Conservation (phyloP, 2,888 invertebrate genomes). For the Aspidapion aeneum region DNA sequence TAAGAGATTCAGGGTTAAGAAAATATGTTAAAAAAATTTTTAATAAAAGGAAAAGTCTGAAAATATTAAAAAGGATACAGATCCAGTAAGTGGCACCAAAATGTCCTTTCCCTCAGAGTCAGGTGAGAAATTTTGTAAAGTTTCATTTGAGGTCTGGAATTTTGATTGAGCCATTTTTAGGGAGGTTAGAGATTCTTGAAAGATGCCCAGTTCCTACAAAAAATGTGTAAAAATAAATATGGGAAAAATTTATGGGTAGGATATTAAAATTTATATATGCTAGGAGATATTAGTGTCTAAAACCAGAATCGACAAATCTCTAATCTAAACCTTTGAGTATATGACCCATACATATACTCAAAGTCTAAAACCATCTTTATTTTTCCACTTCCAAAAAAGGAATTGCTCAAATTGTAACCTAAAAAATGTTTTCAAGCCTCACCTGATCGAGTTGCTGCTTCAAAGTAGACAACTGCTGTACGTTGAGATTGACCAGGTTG, state of each 20-base stretch:
- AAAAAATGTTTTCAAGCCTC: slow-evolving; percentile 24
- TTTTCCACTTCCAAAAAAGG: neutral
- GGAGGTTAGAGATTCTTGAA: slow-evolving; percentile 86
- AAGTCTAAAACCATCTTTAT: no score
- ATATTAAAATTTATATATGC: neutral
- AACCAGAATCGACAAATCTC: no score
- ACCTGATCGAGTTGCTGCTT: slow-evolving; percentile 88
- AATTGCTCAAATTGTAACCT: neutral
- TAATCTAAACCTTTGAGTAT: no score
- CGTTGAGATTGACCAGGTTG: slow-evolving; percentile 74
- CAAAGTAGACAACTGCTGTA: slow-evolving; percentile 77
- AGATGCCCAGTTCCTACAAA: slow-evolving; percentile 74
- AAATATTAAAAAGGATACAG: slow-evolving; percentile 55
- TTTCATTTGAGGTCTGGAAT: slow-evolving; percentile 84
- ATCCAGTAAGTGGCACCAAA: slow-evolving; percentile 91
- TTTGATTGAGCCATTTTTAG: slow-evolving; percentile 88
- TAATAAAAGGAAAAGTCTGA: neutral
- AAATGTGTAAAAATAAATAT: slow-evolving; percentile 11
- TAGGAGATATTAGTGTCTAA: no score
- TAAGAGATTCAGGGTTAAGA: slow-evolving; percentile 36
- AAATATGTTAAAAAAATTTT: slow-evolving; percentile 18
- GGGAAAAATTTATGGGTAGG: slow-evolving; percentile 20
- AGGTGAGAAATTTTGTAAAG: slow-evolving; percentile 74
- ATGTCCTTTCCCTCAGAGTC: slow-evolving; percentile 78
- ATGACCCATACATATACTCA: no score